Evolutionary conservation across 1,140 invertebrate species (phyloP).

Genomic region (Lycorma delicatula): DNA sequence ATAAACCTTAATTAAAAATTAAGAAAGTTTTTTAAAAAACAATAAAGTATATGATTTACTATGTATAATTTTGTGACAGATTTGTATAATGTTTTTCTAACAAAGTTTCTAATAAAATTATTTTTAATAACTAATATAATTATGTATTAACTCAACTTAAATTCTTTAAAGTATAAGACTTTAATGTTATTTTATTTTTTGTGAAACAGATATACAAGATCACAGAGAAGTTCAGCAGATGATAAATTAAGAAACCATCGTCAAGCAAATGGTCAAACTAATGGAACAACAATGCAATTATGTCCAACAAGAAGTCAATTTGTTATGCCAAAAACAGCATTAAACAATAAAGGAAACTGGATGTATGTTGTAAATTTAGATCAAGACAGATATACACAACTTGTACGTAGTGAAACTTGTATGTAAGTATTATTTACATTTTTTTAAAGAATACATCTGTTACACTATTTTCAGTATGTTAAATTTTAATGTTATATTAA

Average conservation of each 20-base stretch:
- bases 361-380: conserved; percentile 78
- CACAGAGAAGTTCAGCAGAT: conserved; percentile 11
- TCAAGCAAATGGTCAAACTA: conserved; percentile 36
- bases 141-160: too few species aligned
- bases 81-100: too few species aligned
- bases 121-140: too few species aligned
- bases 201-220: conserved; percentile 13
- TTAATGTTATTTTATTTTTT: conserved; percentile 5
- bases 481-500: too few species aligned
- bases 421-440: conserved; percentile 61
- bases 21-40: too few species aligned
- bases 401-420: conserved; percentile 75
- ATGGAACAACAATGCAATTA: conserved; percentile 40
- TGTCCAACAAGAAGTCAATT: conserved; percentile 65
- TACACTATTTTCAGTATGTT: too few species aligned
- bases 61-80: too few species aligned
- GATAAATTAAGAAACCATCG: conserved; percentile 33
- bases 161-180: neutral
- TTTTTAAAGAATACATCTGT: too few species aligned
- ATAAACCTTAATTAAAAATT: too few species aligned
- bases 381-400: conserved; percentile 56
- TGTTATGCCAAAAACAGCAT: conserved; percentile 68
- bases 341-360: conserved; percentile 84
- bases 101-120: too few species aligned
- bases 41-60: too few species aligned